These are phyloP conservation scores for Anabacerthia variegaticeps DNA, from an alignment of 2,797 vertebrate species.

Conservation along the genomic window DNA sequence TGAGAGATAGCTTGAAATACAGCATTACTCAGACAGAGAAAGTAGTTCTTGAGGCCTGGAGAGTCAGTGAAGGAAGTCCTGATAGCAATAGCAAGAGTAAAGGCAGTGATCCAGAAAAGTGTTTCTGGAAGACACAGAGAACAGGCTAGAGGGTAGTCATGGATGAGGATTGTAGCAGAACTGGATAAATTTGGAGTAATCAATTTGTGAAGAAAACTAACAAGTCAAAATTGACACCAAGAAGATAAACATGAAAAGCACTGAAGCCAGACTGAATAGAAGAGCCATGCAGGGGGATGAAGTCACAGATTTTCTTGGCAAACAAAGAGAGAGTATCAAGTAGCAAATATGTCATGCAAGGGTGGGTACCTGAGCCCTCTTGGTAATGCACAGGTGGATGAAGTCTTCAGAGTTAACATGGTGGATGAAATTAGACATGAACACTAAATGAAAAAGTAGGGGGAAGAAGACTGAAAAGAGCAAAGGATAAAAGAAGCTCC, in stretches of 20 bases:
- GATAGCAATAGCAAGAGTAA: neutral
- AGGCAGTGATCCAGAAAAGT: neutral
- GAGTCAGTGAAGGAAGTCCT: neutral
- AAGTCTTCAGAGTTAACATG: neutral
- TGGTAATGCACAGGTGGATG: neutral
- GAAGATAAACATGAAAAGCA: neutral
- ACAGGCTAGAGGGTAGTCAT: neutral
- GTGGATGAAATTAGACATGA: neutral
- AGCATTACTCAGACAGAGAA: neutral
- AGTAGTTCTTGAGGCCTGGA: neutral
- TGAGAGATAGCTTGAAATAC: neutral
- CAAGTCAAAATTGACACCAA: neutral
- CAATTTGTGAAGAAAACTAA: neutral
- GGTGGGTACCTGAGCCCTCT: neutral
- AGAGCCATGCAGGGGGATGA: neutral
- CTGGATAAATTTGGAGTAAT: neutral
- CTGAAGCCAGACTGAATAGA: neutral
- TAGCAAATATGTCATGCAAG: neutral
- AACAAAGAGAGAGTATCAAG: neutral
- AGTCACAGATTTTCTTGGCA: neutral
- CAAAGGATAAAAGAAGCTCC: fast-evolving
- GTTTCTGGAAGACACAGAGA: neutral
- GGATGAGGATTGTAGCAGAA: neutral
- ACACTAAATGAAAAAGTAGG: neutral
- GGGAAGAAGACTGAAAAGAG: neutral